Percentiles rank a stretch among this genome's conserved stretches.
Conservation (phyloP, 2,797 vertebrate species). For the Sebastes baramenuke region DNA sequence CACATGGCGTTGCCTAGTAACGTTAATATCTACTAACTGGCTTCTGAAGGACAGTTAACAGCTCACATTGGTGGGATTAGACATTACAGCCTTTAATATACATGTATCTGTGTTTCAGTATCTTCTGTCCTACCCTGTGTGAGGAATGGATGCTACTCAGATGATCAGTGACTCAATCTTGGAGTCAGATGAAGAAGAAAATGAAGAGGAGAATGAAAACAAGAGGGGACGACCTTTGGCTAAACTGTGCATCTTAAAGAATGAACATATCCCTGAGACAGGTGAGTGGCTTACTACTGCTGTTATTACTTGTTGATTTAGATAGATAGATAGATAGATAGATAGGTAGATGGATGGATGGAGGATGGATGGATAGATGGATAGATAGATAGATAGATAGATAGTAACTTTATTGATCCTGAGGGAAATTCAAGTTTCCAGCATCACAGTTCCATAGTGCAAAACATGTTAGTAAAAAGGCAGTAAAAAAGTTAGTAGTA, state of each 20-base stretch:
- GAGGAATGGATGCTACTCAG: constrained; percentile 84
- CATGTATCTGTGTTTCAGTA: neutral
- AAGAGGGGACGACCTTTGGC: constrained; percentile 66
- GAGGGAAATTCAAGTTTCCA: no score
- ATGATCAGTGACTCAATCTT: constrained; percentile 71
- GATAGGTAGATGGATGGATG: accelerated
- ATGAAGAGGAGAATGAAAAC: constrained; percentile 42
- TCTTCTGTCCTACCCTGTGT: neutral
- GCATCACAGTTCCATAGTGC: no score
- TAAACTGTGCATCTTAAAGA: constrained; percentile 81
- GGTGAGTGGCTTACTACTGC: constrained; percentile 62
- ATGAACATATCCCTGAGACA: constrained; percentile 77
- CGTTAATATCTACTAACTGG: neutral
- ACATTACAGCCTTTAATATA: neutral
- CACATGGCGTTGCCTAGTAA: neutral
- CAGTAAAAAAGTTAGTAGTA: no score
- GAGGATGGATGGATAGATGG: no score
- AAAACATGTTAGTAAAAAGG: no score
- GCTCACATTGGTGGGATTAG: neutral
- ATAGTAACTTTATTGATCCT: no score
- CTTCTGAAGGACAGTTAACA: neutral
- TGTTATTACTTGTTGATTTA: neutral
- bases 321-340: no score
- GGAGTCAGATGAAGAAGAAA: constrained; percentile 76
- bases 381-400: no score